Percentiles rank a stretch among this genome's conserved stretches.
Evolutionary conservation across 2,888 invertebrate species (phyloP).

Genomic region (Ptychoptera albimana): DNA sequence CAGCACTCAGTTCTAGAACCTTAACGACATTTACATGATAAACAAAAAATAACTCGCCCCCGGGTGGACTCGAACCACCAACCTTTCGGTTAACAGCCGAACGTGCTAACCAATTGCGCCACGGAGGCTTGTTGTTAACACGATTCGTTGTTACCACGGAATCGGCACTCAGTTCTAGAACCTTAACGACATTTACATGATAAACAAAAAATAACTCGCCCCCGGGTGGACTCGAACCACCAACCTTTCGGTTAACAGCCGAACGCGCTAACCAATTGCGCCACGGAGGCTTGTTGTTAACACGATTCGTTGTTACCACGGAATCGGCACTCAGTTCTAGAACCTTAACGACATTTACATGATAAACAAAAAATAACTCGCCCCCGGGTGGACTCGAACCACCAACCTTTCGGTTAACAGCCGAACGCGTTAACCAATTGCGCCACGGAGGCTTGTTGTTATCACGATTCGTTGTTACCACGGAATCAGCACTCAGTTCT

Average conservation of each 20-base stretch:
- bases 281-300: constrained; percentile 3
- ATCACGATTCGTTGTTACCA: no score
- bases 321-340: no score
- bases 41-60: constrained; percentile 3
- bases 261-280: constrained; percentile 5
- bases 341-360: no score
- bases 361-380: no score
- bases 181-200: no score
- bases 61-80: constrained; percentile 5
- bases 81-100: constrained; percentile 5
- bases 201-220: no score
- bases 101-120: constrained; percentile 5
- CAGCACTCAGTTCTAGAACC: no score
- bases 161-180: no score
- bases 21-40: no score
- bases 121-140: no score
- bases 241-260: constrained; percentile 5
- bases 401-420: constrained; percentile 5
- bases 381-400: constrained; percentile 5
- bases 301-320: neutral
- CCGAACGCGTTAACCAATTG: constrained; percentile 5
- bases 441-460: constrained; percentile 5
- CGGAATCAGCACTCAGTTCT: no score
- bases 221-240: constrained; percentile 4
- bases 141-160: no score